A percentile compares a stretch with the other conserved stretches of the same genome.
Conservation (phyloP, 2,888 invertebrate species). For the Archips xylosteana region DNA sequence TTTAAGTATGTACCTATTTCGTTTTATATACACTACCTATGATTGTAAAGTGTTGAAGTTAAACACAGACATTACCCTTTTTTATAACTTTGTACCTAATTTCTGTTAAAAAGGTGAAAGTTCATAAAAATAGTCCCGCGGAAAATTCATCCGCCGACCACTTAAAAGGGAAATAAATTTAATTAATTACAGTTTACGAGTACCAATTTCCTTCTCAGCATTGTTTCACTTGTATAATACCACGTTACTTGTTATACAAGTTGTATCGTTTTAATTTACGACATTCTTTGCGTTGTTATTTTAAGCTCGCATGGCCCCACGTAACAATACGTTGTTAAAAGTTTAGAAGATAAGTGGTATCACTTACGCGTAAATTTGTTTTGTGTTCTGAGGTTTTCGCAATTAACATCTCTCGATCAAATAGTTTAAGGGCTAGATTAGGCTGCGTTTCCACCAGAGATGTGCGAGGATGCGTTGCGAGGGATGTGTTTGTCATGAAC, state of each 20-base stretch:
- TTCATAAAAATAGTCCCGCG: background rate
- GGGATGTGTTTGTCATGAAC: no score
- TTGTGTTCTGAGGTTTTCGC: background rate
- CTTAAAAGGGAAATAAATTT: constrained; percentile 1
- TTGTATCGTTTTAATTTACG: constrained; percentile 33
- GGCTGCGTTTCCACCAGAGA: no score
- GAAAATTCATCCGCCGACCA: background rate
- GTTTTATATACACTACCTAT: no score
- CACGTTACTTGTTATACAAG: constrained; percentile 24
- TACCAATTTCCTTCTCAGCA: constrained; percentile 25
- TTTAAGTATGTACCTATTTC: no score
- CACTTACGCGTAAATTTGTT: background rate
- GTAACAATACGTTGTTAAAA: constrained; percentile 20
- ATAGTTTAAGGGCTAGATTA: background rate
- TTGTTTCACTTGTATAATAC: constrained; percentile 29
- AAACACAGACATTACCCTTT: no score
- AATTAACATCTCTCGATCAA: background rate
- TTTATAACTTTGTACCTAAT: background rate
- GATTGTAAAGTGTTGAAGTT: no score
- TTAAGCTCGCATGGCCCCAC: constrained; percentile 7
- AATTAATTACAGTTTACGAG: constrained; percentile 6
- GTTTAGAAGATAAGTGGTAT: constrained; percentile 9
- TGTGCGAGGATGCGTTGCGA: no score
- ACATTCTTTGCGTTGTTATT: constrained; percentile 18
- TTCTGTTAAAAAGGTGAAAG: background rate